Conservation (phyloP, 1,140 invertebrate species). For the Drosophila sechellia region DNA sequence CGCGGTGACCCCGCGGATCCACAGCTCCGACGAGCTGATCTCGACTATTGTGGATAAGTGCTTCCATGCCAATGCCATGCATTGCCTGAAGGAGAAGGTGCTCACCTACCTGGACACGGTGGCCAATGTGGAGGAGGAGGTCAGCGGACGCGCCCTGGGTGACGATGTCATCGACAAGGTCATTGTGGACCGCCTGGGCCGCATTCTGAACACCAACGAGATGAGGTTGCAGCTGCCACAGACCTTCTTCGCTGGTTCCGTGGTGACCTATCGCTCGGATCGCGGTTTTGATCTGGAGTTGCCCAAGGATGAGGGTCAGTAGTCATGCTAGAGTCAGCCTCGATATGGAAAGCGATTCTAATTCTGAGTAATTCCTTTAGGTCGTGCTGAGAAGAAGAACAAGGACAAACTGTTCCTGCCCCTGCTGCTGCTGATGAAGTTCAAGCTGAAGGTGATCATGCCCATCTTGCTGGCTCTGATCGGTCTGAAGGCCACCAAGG, state of each 20-base stretch:
- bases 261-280: constrained; percentile 89
- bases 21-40: constrained; percentile 88
- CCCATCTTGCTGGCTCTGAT: constrained; percentile 92
- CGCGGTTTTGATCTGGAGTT: constrained; percentile 88
- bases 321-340: neutral
- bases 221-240: constrained; percentile 89
- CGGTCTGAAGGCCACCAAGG: constrained; percentile 92
- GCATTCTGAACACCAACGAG: constrained; percentile 89
- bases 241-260: constrained; percentile 88
- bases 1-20: constrained; percentile 86
- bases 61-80: constrained; percentile 87
- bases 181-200: constrained; percentile 89
- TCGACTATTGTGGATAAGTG: constrained; percentile 90
- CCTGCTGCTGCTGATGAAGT: constrained; percentile 90
- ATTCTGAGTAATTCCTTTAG: constrained; percentile 24
- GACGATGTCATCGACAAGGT: constrained; percentile 89
- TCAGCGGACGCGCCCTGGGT: constrained; percentile 85
- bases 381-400: constrained; percentile 86
- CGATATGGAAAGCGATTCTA: neutral
- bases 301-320: constrained; percentile 85
- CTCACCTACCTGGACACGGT: constrained; percentile 89
- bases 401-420: constrained; percentile 93
- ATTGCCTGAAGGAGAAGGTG: constrained; percentile 90
- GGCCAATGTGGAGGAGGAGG: constrained; percentile 88
- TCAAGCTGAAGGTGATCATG: constrained; percentile 93